Evolutionary conservation across 1,140 invertebrate genomes (phyloP).

Genomic region (Zaprionus taronus): DNA sequence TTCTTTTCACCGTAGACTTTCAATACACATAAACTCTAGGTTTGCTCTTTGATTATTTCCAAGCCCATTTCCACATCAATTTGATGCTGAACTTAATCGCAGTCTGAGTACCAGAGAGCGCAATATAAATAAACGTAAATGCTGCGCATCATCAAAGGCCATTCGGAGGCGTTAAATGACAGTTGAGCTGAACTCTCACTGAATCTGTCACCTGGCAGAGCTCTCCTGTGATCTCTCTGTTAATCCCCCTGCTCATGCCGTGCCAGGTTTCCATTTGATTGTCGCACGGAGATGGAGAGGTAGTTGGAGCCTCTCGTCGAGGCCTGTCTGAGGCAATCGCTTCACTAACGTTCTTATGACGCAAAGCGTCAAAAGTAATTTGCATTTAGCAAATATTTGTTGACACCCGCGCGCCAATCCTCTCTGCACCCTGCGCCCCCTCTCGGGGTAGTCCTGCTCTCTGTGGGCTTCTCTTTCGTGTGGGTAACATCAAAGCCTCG

Average conservation of each 20-base stretch:
- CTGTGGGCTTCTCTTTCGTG: background rate
- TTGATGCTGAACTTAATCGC: background rate
- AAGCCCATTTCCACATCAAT: background rate
- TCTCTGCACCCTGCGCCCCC: slow-evolving; percentile 3
- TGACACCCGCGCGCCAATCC: slow-evolving; percentile 15
- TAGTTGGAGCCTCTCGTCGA: slow-evolving; percentile 18
- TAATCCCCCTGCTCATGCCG: slow-evolving; percentile 5
- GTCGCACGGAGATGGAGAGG: background rate
- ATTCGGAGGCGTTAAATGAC: slow-evolving; percentile 7
- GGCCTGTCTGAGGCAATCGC: slow-evolving; percentile 59
- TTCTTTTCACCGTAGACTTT: no score
- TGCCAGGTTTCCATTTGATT: slow-evolving; percentile 28
- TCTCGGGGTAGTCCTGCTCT: background rate
- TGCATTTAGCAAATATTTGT: slow-evolving; percentile 79
- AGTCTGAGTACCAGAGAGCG: background rate
- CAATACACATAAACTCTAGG: background rate
- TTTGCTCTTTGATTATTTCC: background rate
- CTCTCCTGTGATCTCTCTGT: slow-evolving; percentile 31
- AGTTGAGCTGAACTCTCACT: background rate
- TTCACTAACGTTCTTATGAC: slow-evolving; percentile 62
- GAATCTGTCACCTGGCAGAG: slow-evolving; percentile 33
- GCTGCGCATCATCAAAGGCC: background rate
- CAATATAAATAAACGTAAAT: background rate
- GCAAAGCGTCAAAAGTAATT: slow-evolving; percentile 78
- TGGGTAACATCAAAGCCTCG: slow-evolving; percentile 67